These are phyloP conservation scores for Boleophthalmus pectinirostris DNA, from an alignment of 2,113 vertebrate species.

Conservation along the genomic window DNA sequence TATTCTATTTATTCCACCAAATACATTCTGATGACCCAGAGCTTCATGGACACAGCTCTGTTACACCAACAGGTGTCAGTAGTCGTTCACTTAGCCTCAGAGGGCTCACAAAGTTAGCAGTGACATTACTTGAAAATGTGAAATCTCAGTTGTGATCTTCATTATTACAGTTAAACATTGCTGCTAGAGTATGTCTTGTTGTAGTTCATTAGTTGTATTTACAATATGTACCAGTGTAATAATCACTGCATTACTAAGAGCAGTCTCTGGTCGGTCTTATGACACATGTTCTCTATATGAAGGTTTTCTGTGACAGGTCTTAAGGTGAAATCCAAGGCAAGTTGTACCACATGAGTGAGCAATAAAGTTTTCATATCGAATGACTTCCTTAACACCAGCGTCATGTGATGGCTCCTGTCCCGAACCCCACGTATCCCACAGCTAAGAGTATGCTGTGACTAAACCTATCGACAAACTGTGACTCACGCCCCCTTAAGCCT, in stretches of 20 bases:
- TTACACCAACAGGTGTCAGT: conserved; percentile 7
- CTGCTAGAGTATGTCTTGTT: not conserved
- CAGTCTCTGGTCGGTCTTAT: not conserved
- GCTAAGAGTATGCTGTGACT: conserved; percentile 25
- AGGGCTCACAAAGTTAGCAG: not conserved
- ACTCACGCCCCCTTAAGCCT: conserved; percentile 23
- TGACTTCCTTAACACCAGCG: conserved; percentile 8
- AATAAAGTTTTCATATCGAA: conserved; percentile 8
- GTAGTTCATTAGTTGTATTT: not conserved
- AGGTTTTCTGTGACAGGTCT: not conserved
- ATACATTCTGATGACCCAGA: not conserved
- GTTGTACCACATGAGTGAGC: conserved; percentile 2
- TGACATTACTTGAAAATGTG: not conserved
- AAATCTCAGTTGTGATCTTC: not conserved
- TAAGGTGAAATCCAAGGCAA: conserved; percentile 3
- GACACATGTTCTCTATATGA: not conserved
- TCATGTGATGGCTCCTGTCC: conserved; percentile 28
- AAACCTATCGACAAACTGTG: conserved; percentile 37
- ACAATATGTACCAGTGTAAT: not conserved
- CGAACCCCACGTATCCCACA: conserved; percentile 8
- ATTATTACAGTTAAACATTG: not conserved
- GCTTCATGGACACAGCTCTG: not conserved
- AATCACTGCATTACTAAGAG: not conserved
- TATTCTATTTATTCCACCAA: not conserved
- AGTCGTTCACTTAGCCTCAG: not conserved